phyloP scores from a whole-genome alignment of 2,888 invertebrate genomes.

The Limnephilus marmoratus region DNA sequence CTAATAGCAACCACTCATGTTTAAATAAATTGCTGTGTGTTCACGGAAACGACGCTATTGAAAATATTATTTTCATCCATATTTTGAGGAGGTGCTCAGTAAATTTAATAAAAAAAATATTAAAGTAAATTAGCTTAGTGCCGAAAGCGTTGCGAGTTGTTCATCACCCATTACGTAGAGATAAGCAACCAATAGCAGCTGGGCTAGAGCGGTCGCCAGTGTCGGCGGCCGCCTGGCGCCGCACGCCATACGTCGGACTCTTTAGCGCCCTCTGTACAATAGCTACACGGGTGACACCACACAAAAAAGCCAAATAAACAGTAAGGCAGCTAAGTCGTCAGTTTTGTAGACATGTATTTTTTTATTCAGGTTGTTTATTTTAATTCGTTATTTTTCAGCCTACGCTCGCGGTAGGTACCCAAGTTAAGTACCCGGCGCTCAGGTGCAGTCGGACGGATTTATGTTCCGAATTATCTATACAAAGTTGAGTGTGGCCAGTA shows the following conservation, averaged over 20 bases:
- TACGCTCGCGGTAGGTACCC: background rate
- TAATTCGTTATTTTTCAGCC: background rate
- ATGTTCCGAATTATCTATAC: slow-evolving; percentile 34
- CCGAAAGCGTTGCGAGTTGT: slow-evolving; percentile 44
- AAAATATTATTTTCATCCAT: too few relatives aligned
- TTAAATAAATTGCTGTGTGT: too few relatives aligned
- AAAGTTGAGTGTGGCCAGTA: slow-evolving; percentile 4
- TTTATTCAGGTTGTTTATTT: slow-evolving; percentile 12
- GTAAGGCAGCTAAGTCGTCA: too few relatives aligned
- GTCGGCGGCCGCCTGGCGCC: slow-evolving; percentile 60
- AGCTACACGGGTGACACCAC: background rate
- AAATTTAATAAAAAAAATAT: background rate
- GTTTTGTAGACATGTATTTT: background rate
- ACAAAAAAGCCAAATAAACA: background rate
- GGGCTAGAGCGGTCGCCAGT: slow-evolving; percentile 59
- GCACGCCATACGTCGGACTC: slow-evolving; percentile 48
- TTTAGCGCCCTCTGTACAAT: background rate
- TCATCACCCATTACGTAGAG: slow-evolving; percentile 56
- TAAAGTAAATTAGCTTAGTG: slow-evolving; percentile 15
- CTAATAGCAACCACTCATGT: too few relatives aligned
- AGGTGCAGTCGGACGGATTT: slow-evolving; percentile 52
- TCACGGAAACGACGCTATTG: too few relatives aligned
- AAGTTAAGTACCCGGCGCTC: slow-evolving; percentile 49
- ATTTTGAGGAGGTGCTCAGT: too few relatives aligned
- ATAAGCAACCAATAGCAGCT: slow-evolving; percentile 60